These are phyloP conservation scores for Glaucopsyche alexis DNA, from an alignment of 2,888 invertebrate genomes.

Conservation along the genomic window DNA sequence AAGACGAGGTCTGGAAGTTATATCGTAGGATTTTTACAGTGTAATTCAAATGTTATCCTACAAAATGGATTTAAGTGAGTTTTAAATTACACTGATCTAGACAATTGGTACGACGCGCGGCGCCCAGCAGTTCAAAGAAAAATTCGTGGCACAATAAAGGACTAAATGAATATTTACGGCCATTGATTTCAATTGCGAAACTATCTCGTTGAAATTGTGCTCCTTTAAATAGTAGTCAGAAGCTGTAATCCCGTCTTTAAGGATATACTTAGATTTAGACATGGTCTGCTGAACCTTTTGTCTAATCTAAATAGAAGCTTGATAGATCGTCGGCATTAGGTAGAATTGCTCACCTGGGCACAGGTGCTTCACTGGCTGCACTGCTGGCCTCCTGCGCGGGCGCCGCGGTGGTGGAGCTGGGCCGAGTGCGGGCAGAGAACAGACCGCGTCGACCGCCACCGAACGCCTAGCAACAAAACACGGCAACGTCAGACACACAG, in stretches of 20 bases:
- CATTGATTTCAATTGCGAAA: too few species aligned
- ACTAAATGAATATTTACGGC: too few species aligned
- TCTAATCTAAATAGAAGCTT: too few species aligned
- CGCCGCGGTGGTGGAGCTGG: conserved; percentile 56
- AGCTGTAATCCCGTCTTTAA: background rate
- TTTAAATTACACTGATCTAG: too few species aligned
- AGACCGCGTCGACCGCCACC: conserved; percentile 69
- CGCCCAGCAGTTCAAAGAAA: too few species aligned
- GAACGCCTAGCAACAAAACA: conserved; percentile 54
- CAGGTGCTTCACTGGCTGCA: conserved; percentile 58
- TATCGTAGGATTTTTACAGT: background rate
- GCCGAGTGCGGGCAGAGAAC: conserved; percentile 66
- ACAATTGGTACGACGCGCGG: too few species aligned
- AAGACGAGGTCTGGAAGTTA: conserved; percentile 61
- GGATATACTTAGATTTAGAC: background rate
- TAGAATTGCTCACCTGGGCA: conserved; percentile 48
- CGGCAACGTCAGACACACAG: conserved; percentile 19
- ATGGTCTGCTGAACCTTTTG: background rate
- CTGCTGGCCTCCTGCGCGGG: conserved; percentile 52
- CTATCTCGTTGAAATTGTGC: too few species aligned
- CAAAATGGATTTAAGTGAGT: too few species aligned
- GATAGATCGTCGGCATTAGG: background rate
- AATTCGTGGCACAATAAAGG: too few species aligned
- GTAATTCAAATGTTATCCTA: too few species aligned
- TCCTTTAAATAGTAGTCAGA: background rate